Evolutionary conservation across 1,140 invertebrate species (phyloP), one percentile per base, ranked within the genome.

Genomic region (Sinella curviseta): DNA sequence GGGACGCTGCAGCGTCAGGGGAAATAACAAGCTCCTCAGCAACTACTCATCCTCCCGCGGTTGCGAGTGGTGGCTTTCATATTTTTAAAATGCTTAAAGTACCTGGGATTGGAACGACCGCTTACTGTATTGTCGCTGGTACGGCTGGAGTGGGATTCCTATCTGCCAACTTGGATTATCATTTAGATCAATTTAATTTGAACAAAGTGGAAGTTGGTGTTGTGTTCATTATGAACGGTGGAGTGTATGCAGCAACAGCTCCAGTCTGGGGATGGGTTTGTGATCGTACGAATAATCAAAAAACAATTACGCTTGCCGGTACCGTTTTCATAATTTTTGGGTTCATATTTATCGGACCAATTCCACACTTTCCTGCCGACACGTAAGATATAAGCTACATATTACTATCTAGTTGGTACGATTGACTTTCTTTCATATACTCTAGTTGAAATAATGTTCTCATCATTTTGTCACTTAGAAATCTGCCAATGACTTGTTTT

Each of bases 181-280:
- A 95, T 88, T 86, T 95, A n/a, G 86, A 93, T 80, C 90, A 90
- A 87, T 90, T 95, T 84, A 85, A 91, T 12, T 87, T 96, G 74
- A 91, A 84, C 30, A 93, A 94, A 0, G 89, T 94, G 2, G 85
- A 94, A 8, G 87, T 95, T 35, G 95, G 95, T 0, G 85, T 95
- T 20, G 93, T 96, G 90, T 96, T 96, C 86, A 90, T 96, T n/a
- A 92, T 96, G 73, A 95, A 94, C 84, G 95, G 95, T 3, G 94
- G 92, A 0, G 90, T 92, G 14, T 96, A 96, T 86, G 94, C 94
- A 0, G 48, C 93, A 0, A 93, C 93, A 0, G 93, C 94, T 0
- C 94, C 95, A 0, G 87, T 88, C 17, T 96, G 93, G 92, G 95
- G 95, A 39, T 92, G 91, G 90, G 82, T 94, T 0, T 94, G 93